Evolutionary conservation across 2,888 invertebrate genomes (phyloP).

Genomic region (Ophion ventricosus): DNA sequence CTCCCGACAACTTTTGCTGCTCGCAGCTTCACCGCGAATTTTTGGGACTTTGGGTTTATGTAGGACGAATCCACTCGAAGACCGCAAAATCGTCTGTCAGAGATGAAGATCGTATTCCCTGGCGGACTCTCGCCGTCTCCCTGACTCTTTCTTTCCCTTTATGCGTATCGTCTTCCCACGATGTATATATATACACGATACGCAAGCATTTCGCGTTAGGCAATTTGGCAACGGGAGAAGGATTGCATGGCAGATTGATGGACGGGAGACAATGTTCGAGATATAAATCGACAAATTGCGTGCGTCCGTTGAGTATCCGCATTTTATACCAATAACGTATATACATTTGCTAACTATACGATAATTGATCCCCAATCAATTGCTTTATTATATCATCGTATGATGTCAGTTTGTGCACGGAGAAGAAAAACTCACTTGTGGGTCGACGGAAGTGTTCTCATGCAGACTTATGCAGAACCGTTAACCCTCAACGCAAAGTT

Average conservation of each 20-base stretch:
- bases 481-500: too few relatives aligned
- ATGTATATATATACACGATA: conserved; percentile 16
- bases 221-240: conserved; percentile 56
- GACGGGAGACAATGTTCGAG: conserved; percentile 21
- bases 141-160: conserved; percentile 10
- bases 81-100: conserved; percentile 58
- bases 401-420: too few relatives aligned
- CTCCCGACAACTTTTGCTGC: conserved; percentile 27
- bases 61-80: conserved; percentile 49
- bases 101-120: conserved; percentile 63
- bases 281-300: conserved; percentile 44
- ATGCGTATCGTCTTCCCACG: conserved; percentile 1
- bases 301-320: conserved; percentile 14
- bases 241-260: conserved; percentile 61
- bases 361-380: background rate
- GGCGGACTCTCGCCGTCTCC: conserved; percentile 28
- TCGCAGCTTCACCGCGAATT: conserved; percentile 27
- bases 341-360: background rate
- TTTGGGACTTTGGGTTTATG: conserved; percentile 54
- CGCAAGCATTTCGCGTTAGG: conserved; percentile 37
- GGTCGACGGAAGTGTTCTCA: too few relatives aligned
- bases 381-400: too few relatives aligned
- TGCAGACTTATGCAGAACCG: too few relatives aligned
- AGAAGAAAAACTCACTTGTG: too few relatives aligned
- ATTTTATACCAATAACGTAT: background rate